Evolutionary conservation across 2,888 invertebrate species (phyloP), one percentile per base, ranked within the genome.

Genomic region (Acanthosepion lycidas): DNA sequence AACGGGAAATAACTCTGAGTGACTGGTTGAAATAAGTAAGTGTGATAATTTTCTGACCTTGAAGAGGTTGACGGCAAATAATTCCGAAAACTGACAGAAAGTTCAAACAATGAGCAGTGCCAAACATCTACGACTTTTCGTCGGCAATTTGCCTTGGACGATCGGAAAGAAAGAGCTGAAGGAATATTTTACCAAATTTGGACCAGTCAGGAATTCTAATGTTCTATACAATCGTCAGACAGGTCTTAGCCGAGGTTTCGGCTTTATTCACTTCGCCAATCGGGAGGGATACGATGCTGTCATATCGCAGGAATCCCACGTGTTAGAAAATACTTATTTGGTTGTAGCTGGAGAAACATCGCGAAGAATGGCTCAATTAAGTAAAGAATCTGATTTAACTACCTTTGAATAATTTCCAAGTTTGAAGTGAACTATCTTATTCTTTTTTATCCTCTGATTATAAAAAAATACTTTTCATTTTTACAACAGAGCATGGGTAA

Each of bases 271-370:
- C 12, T 95, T 95, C 94, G 48, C 26, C 51, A 94, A 94, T 48
- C 91, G 92, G 26, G 95, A 95, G 33, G 94, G 94, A 48, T 95
- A 95, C 78, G 94, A 92, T 64, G 95, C 95, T 18, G 95, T 94
- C 48, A 92, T 95, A n/a, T 92, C 94, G 18, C 95, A 95, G 78
- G 94, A 94, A 48, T 78, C 48, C 20, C 95, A 95, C 94, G 59
- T 95, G 42, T 64, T 95, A 33, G 95, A 95, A 98, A 98, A 95
- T 49, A 55, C 48, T 53, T 95, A 94, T 92, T 95, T 95, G 94
- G 59, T 64, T 48, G 64, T 94, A 12, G 64, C 94, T 33, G 59
- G 64, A 55, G 93, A 93, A 53, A 93, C 93, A 53, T 49, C 93
- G 9, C 51, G 93, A 28, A 48, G 51, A 49, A 15, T 51, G 28